These are phyloP conservation scores for Clarias platycephalus DNA, from an alignment of 2,797 vertebrate genomes.

Conservation along the genomic window DNA sequence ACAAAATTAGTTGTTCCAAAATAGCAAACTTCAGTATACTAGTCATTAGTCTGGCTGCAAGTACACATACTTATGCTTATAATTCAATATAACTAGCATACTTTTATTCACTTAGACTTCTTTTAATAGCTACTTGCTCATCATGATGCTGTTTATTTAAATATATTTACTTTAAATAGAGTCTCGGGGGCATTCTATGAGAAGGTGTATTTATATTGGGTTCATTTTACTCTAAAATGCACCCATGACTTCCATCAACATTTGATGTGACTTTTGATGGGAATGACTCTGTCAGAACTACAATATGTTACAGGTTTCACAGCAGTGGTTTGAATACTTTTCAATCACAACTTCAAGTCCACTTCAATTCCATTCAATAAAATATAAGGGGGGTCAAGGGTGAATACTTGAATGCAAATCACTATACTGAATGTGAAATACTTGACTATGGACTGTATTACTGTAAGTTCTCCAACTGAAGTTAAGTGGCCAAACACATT, in stretches of 20 bases:
- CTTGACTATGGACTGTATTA: conserved; percentile 5
- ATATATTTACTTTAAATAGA: not conserved
- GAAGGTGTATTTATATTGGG: conserved; percentile 4
- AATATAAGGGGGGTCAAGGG: not conserved
- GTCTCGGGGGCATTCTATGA: not conserved
- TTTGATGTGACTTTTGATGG: not conserved
- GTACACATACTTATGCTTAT: no score
- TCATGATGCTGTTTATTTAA: not conserved
- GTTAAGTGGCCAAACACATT: not conserved
- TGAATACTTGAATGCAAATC: not conserved
- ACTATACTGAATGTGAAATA: not conserved
- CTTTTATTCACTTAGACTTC: not conserved
- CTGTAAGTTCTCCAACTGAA: not conserved
- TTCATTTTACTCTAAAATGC: not conserved
- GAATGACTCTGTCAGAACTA: not conserved
- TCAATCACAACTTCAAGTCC: not conserved
- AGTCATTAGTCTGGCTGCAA: no score
- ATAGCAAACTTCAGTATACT: no score
- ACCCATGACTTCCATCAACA: not conserved
- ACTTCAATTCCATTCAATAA: not conserved
- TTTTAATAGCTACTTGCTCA: not conserved
- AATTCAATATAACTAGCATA: no score
- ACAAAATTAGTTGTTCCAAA: no score
- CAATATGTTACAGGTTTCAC: not conserved
- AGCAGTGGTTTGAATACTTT: not conserved